Conservation (phyloP, 2,113 vertebrate genomes). For the Ictalurus punctatus region DNA sequence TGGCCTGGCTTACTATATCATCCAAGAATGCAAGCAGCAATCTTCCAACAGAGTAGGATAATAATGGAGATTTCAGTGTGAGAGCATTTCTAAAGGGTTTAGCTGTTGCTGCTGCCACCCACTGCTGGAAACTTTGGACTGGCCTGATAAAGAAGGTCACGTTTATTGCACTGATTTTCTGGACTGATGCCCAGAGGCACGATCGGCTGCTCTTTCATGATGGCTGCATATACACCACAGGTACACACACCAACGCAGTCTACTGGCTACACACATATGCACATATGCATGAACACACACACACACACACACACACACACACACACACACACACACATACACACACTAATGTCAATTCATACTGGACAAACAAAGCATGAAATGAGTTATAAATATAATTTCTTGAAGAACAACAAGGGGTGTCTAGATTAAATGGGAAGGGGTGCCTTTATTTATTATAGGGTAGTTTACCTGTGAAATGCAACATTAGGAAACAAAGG, state of each 20-base stretch:
- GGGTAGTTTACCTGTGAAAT: background rate
- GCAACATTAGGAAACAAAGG: conserved; percentile 15
- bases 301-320: background rate
- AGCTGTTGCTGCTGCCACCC: conserved; percentile 13
- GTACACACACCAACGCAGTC: conserved; percentile 28
- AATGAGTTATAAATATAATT: conserved; percentile 3
- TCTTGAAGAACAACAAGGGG: background rate
- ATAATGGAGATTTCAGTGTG: background rate
- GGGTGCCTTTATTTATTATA: background rate
- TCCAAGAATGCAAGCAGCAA: conserved; percentile 43
- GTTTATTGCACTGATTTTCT: conserved; percentile 56
- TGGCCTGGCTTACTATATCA: conserved; percentile 46
- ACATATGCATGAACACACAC: background rate
- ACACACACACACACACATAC: background rate
- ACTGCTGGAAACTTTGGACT: conserved; percentile 60
- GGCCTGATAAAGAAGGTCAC: conserved; percentile 60
- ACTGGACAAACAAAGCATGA: conserved; percentile 34
- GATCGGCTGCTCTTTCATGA: conserved; percentile 43
- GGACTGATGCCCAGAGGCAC: conserved; percentile 45
- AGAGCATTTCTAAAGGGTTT: background rate
- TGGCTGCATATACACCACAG: conserved; percentile 48
- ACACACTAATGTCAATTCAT: conserved; percentile 21
- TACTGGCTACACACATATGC: background rate
- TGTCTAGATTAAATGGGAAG: background rate
- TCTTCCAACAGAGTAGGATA: background rate